Evolutionary conservation across 2,797 vertebrate genomes (phyloP), one percentile per base, ranked within the genome.

Genomic region (Bovichtus diacanthus): DNA sequence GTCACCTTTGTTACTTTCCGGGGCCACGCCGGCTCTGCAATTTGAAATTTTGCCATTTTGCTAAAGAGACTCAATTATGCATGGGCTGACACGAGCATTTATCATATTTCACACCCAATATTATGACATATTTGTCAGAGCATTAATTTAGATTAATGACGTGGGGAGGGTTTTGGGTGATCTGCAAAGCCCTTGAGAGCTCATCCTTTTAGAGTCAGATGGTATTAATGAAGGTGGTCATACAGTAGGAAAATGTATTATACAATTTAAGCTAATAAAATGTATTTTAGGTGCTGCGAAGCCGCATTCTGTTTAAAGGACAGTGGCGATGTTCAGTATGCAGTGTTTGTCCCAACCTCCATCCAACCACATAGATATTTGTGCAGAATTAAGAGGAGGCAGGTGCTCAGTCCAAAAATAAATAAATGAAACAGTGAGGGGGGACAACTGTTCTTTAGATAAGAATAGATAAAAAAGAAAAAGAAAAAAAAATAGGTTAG

Each of bases 141-240:
- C 74, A 87, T 92, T 95, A 90, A 96, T 95, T 94, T 94, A 94
- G 94, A 95, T 95, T 94, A 95, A 96, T 95, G 94, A 84, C 87
- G 83, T 69, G 58, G 76, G 74, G 63, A 84, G 76, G 80, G 70
- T 88, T 90, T 85, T 71, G 82, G 87, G 71, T 82, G 88, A 92
- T 93, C 85, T 84, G 84, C 63, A 83, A 88, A 90, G 84, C 82
- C 74, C 81, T 87, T 93, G 92, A 93, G 90, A 91, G 92, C 87
- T 91, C 87, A 85, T 92, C 92, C 84, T 85, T 84, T 91, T 60
- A 86, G 82, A 92, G 79, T 84, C 71, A 86, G 83, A 92, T 80
- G 79, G 76, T 68, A 84, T 74, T 86, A 88, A 88, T 89, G 85
- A 87, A 88, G 80, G 84, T 82, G 70, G 78, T 87, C 76, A 74